Conservation (phyloP, 1,140 invertebrate genomes). For the Trinorchestia longiramus region DNA sequence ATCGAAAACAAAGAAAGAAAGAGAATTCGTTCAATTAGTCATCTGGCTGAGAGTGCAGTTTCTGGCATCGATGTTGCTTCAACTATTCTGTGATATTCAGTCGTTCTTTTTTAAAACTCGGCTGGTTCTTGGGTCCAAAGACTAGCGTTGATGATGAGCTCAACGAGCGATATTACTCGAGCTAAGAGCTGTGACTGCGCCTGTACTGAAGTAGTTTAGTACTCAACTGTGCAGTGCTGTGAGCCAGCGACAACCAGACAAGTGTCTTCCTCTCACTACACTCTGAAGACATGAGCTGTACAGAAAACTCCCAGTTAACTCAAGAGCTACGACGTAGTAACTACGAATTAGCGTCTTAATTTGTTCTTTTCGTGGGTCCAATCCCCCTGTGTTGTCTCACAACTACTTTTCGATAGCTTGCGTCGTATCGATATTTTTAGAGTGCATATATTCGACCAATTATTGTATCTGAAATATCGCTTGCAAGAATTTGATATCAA, state of each 20-base stretch:
- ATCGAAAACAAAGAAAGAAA: not conserved
- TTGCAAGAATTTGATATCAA: not conserved
- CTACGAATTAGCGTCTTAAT: not conserved
- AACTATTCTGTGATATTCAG: not conserved
- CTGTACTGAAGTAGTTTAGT: not conserved
- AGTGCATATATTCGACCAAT: not conserved
- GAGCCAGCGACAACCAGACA: not conserved
- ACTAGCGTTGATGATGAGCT: not conserved
- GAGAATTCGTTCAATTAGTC: not conserved
- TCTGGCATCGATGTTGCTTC: not conserved
- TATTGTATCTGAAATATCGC: not conserved
- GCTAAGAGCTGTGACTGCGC: not conserved
- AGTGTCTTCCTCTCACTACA: not conserved
- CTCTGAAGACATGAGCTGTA: not conserved
- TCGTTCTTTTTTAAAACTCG: not conserved
- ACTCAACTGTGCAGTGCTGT: not conserved
- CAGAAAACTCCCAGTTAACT: not conserved
- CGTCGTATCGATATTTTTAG: not conserved
- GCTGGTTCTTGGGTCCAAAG: conserved; percentile 5
- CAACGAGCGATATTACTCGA: not conserved
- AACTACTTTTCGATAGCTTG: not conserved
- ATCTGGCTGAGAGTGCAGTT: not conserved
- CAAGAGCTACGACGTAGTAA: not conserved
- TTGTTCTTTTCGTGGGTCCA: not conserved
- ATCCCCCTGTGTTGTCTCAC: not conserved